phyloP scores from a whole-genome alignment of 1,140 invertebrate species.

The Philopotamus ludificatus region DNA sequence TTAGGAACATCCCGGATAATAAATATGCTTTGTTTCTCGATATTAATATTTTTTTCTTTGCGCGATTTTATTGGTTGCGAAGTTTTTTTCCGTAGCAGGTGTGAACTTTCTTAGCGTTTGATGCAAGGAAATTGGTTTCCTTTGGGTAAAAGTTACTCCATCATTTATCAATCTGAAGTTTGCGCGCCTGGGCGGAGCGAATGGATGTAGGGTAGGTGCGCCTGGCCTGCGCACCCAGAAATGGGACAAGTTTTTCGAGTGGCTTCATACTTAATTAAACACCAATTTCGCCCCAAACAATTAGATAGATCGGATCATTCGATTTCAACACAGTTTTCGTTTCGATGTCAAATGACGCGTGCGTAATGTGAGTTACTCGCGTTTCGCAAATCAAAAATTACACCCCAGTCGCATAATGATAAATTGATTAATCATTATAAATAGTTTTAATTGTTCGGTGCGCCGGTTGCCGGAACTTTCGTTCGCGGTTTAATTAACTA shows the following conservation, averaged over 20 bases:
- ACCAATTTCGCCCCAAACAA: neutral
- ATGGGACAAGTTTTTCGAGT: slow-evolving; percentile 11
- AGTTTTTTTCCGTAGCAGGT: slow-evolving; percentile 11
- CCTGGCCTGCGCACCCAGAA: neutral
- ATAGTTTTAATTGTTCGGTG: no score
- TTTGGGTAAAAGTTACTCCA: slow-evolving; percentile 6
- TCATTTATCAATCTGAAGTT: slow-evolving; percentile 15
- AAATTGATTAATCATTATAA: no score
- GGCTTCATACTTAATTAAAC: slow-evolving; percentile 13
- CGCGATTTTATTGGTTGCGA: neutral
- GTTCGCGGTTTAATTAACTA: no score
- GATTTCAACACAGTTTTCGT: no score
- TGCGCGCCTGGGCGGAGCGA: neutral
- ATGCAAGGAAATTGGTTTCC: slow-evolving; percentile 9
- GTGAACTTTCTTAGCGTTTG: neutral
- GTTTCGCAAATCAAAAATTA: no score
- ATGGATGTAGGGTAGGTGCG: neutral
- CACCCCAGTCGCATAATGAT: no score
- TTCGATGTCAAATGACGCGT: no score
- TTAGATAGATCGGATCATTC: neutral
- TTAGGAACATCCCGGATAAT: no score
- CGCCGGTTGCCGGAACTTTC: no score
- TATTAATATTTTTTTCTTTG: no score
- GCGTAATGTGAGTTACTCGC: no score
- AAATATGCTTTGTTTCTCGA: no score